These are phyloP conservation scores for Gerris lacustris DNA, from an alignment of 2,888 invertebrate genomes.

Conservation along the genomic window DNA sequence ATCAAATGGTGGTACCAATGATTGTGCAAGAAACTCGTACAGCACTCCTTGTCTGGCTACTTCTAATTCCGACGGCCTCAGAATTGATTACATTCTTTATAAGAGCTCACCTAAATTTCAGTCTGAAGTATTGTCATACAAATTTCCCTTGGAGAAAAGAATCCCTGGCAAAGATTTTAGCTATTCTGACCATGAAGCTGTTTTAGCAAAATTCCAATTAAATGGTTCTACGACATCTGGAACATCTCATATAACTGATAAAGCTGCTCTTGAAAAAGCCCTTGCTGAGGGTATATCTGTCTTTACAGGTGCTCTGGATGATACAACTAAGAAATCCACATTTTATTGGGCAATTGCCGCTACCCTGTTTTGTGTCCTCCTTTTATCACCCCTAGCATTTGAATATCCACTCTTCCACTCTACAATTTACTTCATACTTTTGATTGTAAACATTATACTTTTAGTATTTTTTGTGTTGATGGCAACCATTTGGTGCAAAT, in stretches of 20 bases:
- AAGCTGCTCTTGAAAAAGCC: constrained; percentile 1
- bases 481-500: constrained; percentile 70
- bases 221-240: background rate
- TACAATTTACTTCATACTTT: constrained; percentile 14
- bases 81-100: constrained; percentile 86
- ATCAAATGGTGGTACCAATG: constrained; percentile 56
- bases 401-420: constrained; percentile 18
- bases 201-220: constrained; percentile 44
- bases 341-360: constrained; percentile 28
- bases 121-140: constrained; percentile 40
- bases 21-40: constrained; percentile 71
- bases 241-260: background rate
- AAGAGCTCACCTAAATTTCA: constrained; percentile 35
- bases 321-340: constrained; percentile 36
- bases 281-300: constrained; percentile 48
- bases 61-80: constrained; percentile 57
- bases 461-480: constrained; percentile 59
- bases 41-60: constrained; percentile 45
- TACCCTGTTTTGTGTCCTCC: constrained; percentile 23
- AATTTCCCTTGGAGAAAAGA: constrained; percentile 49
- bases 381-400: constrained; percentile 25
- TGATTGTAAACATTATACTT: constrained; percentile 45
- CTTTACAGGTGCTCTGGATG: constrained; percentile 45
- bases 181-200: constrained; percentile 84
- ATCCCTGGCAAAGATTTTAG: constrained; percentile 61